These are phyloP conservation scores for Aradus depressus DNA, from an alignment of 2,888 invertebrate species.

Conservation along the genomic window DNA sequence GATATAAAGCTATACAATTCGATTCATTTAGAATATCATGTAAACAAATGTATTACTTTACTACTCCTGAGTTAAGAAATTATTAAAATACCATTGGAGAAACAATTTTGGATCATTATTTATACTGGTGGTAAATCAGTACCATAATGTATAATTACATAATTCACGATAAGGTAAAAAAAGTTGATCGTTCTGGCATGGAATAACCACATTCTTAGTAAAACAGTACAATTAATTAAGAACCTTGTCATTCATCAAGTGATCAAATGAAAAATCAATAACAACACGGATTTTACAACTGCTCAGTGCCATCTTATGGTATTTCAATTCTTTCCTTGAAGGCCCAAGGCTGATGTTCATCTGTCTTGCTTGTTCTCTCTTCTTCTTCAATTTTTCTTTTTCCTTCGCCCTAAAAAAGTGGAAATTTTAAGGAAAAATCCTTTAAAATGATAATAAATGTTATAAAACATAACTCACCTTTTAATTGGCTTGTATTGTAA, in stretches of 20 bases:
- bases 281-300: constrained; percentile 59
- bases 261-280: constrained; percentile 84
- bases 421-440: neutral
- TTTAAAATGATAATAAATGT: neutral
- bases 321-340: constrained; percentile 67
- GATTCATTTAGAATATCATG: too few relatives aligned
- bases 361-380: constrained; percentile 54
- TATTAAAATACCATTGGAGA: too few relatives aligned
- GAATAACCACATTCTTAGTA: too few relatives aligned
- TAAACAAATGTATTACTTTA: too few relatives aligned
- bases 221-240: too few relatives aligned
- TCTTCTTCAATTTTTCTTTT: constrained; percentile 56
- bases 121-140: too few relatives aligned
- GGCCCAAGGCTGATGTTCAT: constrained; percentile 64
- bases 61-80: too few relatives aligned
- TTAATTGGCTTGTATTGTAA: constrained; percentile 56
- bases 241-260: constrained; percentile 55
- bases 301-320: constrained; percentile 55
- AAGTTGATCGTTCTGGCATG: too few relatives aligned
- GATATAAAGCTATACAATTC: too few relatives aligned
- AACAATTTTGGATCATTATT: too few relatives aligned
- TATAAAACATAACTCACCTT: constrained; percentile 38
- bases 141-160: too few relatives aligned
- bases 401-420: constrained; percentile 46
- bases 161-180: too few relatives aligned